A percentile compares a stretch with the other conserved stretches of the same genome.
These are phyloP conservation scores for Poeciliopsis turneri DNA, from an alignment of 2,797 vertebrate genomes.

Conservation along the genomic window DNA sequence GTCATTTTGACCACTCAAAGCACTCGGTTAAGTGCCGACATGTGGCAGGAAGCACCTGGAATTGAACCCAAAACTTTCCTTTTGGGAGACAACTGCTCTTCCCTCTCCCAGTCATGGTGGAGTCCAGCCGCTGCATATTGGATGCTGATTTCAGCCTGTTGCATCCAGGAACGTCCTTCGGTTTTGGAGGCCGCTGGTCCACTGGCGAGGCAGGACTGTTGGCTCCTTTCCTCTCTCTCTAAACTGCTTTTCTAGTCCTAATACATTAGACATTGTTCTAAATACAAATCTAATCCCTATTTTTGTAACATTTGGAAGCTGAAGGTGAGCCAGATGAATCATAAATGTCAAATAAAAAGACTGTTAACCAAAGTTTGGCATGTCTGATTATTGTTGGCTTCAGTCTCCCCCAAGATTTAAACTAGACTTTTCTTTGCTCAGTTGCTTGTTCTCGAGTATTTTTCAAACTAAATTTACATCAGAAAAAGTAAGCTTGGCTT, in stretches of 20 bases:
- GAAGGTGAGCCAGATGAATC: not conserved
- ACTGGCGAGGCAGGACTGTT: not conserved
- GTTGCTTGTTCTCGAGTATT: constrained; percentile 30
- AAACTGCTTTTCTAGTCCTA: not conserved
- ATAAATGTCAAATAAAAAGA: not conserved
- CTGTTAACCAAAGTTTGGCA: not conserved
- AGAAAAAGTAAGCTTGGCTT: constrained; percentile 18
- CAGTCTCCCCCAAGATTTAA: not conserved
- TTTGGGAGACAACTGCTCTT: not conserved
- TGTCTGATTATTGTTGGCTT: not conserved
- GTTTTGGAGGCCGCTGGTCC: not conserved
- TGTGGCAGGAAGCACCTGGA: too few species aligned
- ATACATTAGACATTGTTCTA: not conserved
- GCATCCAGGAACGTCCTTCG: not conserved
- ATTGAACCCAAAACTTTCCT: not conserved
- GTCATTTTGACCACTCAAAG: too few species aligned
- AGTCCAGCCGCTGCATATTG: not conserved
- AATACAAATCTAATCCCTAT: not conserved
- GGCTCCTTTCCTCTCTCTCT: not conserved
- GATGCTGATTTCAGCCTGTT: not conserved
- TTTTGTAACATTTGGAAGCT: not conserved
- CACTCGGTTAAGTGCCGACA: too few species aligned
- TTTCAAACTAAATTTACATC: constrained; percentile 48
- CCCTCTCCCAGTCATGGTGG: not conserved
- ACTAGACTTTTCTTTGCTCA: constrained; percentile 40